These are phyloP conservation scores for Cariama cristata DNA, from an alignment of 2,113 vertebrate genomes.

Conservation along the genomic window DNA sequence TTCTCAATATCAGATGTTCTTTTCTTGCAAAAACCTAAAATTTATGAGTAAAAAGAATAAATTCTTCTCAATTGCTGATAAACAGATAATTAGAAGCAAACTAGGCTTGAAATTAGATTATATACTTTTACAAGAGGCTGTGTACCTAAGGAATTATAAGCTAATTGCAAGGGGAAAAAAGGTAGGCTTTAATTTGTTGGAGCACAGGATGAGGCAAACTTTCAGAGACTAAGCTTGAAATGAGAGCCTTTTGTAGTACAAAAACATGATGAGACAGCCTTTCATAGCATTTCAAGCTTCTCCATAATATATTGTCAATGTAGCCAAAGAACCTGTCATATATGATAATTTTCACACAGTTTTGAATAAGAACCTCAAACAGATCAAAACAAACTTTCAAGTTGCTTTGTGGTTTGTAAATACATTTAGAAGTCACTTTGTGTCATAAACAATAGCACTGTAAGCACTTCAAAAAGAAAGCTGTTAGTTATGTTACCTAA, in stretches of 20 bases:
- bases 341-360: slow-evolving; percentile 54
- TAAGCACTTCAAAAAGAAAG: slow-evolving; percentile 38
- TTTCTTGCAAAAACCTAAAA: neutral
- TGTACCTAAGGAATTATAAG: slow-evolving; percentile 9
- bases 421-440: slow-evolving; percentile 48
- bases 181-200: slow-evolving; percentile 32
- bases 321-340: slow-evolving; percentile 34
- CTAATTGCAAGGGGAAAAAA: slow-evolving; percentile 12
- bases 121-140: slow-evolving; percentile 28
- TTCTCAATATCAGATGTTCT: neutral
- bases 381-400: slow-evolving; percentile 60
- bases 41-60: neutral
- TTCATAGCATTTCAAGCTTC: slow-evolving; percentile 64
- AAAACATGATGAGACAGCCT: slow-evolving; percentile 53
- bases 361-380: slow-evolving; percentile 33
- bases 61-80: neutral
- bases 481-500: neutral
- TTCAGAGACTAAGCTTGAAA: slow-evolving; percentile 30
- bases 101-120: slow-evolving; percentile 59
- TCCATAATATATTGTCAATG: slow-evolving; percentile 34
- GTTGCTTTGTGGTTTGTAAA: slow-evolving; percentile 32
- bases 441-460: slow-evolving; percentile 31
- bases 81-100: slow-evolving; percentile 54
- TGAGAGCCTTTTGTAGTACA: slow-evolving; percentile 66
- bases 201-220: slow-evolving; percentile 50